Base-by-base conservation (phyloP, 2,797 vertebrate species). In the Rhabdomys pumilio region DNA sequence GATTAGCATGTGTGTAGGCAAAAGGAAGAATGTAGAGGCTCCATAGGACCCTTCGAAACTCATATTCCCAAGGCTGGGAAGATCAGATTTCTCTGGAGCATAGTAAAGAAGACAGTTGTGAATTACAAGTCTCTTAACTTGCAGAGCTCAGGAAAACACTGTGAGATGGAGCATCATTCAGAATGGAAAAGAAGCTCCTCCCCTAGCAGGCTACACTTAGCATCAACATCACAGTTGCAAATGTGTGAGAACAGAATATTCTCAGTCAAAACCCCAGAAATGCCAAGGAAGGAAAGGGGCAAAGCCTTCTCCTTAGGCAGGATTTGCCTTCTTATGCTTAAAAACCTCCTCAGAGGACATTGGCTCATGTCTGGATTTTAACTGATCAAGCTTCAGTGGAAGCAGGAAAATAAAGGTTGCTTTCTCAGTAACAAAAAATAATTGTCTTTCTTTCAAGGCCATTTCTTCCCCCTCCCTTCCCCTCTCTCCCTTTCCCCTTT, bases 111-210 rank as follows among this genome's bases (percentile, higher is more conserved):
- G 92, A 79, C 20, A 41, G 82, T 29, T 84, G 59, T 63, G 41
- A 14, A 13, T 72, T 17, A 4, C 22, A 38, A 10, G 63, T 55
- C 12, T 85, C 61, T 93, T 41, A 14, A 14, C 53, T 86, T n/a
- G 6, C 87, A 65, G 61, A 86, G 82, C 79, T 94, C 61, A 61
- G 88, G 95, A 96, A 89, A 53, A 67, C 95, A 65, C 8, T 50
- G 41, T n/a, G 77, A 55, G 34, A 55, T 76, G 34, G 34, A 38
- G 9, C 53, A 69, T 89, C n/a, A 9, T 79, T 57, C n/a, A 57
- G 20, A 73, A 20, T 12, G 67, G 67, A 41, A 57, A 57, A 9
- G 24, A 15, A 8, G 65, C 53, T 38, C 22, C 34, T 87, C 83
- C 19, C 31, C 65, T 55, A 38, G 12, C 34, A 22, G 31, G 34